Percentiles rank a stretch among this genome's conserved stretches.
Conservation (phyloP, 2,888 invertebrate genomes). For the Deilephila porcellus region DNA sequence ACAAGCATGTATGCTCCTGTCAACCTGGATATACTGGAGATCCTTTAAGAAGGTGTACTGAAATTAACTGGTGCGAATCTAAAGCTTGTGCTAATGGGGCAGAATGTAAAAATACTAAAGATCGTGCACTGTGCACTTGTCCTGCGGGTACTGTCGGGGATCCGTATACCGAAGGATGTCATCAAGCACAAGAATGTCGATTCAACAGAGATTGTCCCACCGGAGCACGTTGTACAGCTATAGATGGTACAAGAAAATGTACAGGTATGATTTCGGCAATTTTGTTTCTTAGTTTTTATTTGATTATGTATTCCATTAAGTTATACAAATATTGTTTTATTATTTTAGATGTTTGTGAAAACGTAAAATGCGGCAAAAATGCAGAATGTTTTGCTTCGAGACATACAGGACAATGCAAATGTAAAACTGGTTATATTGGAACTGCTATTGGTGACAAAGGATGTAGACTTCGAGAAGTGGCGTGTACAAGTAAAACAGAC, state of each 20-base stretch:
- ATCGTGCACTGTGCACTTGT: conserved; percentile 92
- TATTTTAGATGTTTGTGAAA: conserved; percentile 89
- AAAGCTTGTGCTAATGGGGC: conserved; percentile 93
- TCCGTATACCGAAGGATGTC: conserved; percentile 93
- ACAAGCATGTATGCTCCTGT: conserved; percentile 90
- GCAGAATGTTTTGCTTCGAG: conserved; percentile 91
- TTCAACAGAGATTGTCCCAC: conserved; percentile 92
- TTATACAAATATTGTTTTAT: neutral
- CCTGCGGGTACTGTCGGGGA: conserved; percentile 92
- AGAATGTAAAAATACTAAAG: conserved; percentile 91
- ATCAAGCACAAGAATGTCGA: conserved; percentile 91
- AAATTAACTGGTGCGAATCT: conserved; percentile 91
- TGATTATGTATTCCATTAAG: neutral
- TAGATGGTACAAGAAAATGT: conserved; percentile 91
- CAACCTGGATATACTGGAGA: conserved; percentile 95
- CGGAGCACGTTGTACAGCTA: conserved; percentile 90
- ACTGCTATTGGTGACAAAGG: conserved; percentile 89
- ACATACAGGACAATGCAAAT: conserved; percentile 91
- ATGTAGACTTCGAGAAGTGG: conserved; percentile 90
- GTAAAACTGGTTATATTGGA: conserved; percentile 91
- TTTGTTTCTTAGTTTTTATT: neutral
- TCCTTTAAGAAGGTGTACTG: conserved; percentile 87
- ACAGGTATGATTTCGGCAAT: conserved; percentile 74
- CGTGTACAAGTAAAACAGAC: conserved; percentile 89
- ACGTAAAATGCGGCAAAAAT: conserved; percentile 91